These are phyloP conservation scores for Creontiades dilutus DNA, from an alignment of 2,888 invertebrate species.

Conservation along the genomic window DNA sequence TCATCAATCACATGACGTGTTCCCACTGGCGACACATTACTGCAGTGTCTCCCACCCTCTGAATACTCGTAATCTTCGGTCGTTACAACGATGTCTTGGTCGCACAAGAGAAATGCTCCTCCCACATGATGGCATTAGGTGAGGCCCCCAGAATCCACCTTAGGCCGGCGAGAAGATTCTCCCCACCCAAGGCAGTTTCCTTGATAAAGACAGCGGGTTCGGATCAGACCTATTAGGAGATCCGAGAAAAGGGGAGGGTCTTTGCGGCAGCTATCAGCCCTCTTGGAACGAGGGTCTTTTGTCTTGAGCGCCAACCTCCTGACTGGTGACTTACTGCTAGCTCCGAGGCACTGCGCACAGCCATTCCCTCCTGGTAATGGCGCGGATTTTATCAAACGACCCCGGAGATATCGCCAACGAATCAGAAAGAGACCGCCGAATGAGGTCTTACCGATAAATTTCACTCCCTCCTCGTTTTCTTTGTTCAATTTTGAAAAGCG, in stretches of 20 bases:
- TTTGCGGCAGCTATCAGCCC: background rate
- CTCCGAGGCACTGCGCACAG: background rate
- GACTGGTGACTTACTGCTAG: slow-evolving; percentile 25
- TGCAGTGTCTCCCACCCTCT: too few relatives aligned
- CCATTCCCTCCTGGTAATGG: background rate
- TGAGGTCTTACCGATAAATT: background rate
- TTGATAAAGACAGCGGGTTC: slow-evolving; percentile 22
- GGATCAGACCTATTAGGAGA: slow-evolving; percentile 19
- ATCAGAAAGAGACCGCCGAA: background rate
- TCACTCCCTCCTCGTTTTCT: background rate
- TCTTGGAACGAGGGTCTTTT: slow-evolving; percentile 37
- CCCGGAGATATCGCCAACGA: background rate
- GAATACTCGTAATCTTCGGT: too few relatives aligned
- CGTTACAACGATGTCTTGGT: too few relatives aligned
- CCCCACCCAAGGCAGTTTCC: background rate
- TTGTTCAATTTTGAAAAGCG: background rate
- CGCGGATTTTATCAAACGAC: background rate
- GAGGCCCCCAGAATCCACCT: background rate
- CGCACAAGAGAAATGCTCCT: too few relatives aligned
- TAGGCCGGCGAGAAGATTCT: background rate
- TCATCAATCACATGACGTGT: too few relatives aligned
- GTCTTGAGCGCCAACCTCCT: slow-evolving; percentile 25
- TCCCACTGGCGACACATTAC: too few relatives aligned
- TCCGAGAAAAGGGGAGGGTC: background rate
- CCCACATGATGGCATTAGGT: background rate